Evolutionary conservation across 2,888 invertebrate species (phyloP).

Genomic region (Nomada flava): DNA sequence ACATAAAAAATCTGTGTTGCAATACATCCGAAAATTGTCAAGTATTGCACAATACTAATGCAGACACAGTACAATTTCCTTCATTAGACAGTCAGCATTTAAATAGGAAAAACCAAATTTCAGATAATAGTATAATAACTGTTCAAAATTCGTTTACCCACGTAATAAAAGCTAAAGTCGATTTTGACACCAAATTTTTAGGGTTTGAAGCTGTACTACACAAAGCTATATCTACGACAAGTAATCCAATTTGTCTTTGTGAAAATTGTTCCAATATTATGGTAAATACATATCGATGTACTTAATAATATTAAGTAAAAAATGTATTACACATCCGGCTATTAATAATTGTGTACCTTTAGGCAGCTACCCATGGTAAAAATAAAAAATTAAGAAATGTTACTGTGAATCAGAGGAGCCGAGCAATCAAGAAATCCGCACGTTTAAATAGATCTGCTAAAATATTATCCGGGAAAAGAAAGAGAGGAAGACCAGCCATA

Average conservation of each 20-base stretch:
- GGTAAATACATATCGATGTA: constrained; percentile 32
- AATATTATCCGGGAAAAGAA: constrained; percentile 30
- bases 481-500: constrained; percentile 5
- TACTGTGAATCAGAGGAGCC: constrained; percentile 26
- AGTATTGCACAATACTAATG: background rate
- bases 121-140: constrained; percentile 28
- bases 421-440: constrained; percentile 33
- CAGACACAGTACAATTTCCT: constrained; percentile 7
- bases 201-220: constrained; percentile 74
- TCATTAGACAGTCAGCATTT: constrained; percentile 1
- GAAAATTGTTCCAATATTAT: constrained; percentile 71
- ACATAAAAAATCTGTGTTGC: constrained; percentile 34
- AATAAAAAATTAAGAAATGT: constrained; percentile 29
- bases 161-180: constrained; percentile 77
- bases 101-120: background rate
- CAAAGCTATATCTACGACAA: constrained; percentile 49
- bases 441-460: constrained; percentile 44
- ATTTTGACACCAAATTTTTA: constrained; percentile 78
- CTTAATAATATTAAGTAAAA: background rate
- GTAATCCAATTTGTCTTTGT: constrained; percentile 66
- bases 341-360: background rate
- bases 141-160: constrained; percentile 68
- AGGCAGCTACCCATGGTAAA: constrained; percentile 19
- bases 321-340: background rate
- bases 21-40: background rate